Percentiles rank a stretch among this genome's conserved stretches.
phyloP scores from a whole-genome alignment of 1,140 invertebrate species.

The Gyrodactylus salaris region DNA sequence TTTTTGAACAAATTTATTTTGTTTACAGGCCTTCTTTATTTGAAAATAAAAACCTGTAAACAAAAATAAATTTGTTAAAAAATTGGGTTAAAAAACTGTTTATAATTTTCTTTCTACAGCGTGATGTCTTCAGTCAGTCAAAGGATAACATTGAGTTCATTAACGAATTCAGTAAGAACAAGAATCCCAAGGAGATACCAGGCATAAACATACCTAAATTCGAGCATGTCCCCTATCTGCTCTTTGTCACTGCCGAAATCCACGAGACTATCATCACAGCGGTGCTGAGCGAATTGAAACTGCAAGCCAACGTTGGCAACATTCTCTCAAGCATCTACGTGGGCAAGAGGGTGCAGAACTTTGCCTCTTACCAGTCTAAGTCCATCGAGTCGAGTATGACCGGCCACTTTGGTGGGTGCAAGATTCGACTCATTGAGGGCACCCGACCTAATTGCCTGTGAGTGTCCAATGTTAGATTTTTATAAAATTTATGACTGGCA shows the following conservation, averaged over 20 bases:
- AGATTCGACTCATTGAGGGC: neutral
- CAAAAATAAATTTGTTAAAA: too few species aligned
- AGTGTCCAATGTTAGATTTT: too few species aligned
- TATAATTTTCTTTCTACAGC: too few species aligned
- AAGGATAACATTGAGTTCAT: neutral
- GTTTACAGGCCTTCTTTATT: too few species aligned
- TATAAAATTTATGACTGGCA: too few species aligned
- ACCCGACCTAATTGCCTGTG: neutral
- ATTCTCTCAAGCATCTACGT: neutral
- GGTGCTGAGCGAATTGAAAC: neutral
- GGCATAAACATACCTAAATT: neutral
- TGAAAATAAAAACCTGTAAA: too few species aligned
- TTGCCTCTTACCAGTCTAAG: neutral
- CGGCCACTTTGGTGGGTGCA: neutral
- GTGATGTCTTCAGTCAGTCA: too few species aligned
- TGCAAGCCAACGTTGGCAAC: neutral
- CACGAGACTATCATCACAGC: neutral
- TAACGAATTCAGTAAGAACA: neutral
- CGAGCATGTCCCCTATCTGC: neutral
- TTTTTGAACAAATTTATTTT: too few species aligned
- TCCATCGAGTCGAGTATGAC: neutral
- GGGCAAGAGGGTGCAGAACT: neutral
- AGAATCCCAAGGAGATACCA: neutral
- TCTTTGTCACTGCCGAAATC: neutral
- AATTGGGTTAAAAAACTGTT: too few species aligned